These are phyloP conservation scores for Notoglanidium macrostoma DNA, from an alignment of 2,797 vertebrate genomes.

Conservation along the genomic window DNA sequence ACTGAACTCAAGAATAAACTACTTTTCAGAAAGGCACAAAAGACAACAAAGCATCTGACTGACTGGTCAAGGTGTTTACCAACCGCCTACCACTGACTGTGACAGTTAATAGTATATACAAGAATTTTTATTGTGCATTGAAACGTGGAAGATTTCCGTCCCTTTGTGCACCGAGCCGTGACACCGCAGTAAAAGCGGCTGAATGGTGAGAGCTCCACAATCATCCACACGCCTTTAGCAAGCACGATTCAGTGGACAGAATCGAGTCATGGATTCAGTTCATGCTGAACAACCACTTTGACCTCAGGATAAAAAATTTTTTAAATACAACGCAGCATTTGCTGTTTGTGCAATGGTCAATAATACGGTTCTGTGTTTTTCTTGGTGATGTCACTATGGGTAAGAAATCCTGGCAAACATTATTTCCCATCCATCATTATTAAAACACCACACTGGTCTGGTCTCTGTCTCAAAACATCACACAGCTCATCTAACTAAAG, in stretches of 20 bases:
- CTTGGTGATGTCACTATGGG: background rate
- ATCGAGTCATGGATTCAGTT: background rate
- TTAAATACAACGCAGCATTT: background rate
- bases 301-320: conserved; percentile 12
- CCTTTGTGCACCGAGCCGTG: background rate
- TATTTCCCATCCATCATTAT: conserved; percentile 1
- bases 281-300: conserved; percentile 1
- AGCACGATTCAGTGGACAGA: background rate
- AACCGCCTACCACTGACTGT: background rate
- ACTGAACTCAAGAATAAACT: background rate
- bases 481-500: background rate
- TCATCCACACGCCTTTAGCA: background rate
- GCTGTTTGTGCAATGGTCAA: background rate
- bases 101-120: background rate
- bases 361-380: background rate
- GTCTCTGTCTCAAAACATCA: background rate
- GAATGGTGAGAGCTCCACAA: background rate
- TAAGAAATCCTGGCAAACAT: conserved; percentile 20
- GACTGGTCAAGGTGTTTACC: background rate
- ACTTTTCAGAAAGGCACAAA: background rate
- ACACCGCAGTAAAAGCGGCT: background rate
- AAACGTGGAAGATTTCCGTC: background rate
- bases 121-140: background rate
- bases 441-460: background rate
- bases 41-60: background rate